Evolutionary conservation across 2,113 vertebrate species (phyloP).

Genomic region (Loxodonta africana): DNA sequence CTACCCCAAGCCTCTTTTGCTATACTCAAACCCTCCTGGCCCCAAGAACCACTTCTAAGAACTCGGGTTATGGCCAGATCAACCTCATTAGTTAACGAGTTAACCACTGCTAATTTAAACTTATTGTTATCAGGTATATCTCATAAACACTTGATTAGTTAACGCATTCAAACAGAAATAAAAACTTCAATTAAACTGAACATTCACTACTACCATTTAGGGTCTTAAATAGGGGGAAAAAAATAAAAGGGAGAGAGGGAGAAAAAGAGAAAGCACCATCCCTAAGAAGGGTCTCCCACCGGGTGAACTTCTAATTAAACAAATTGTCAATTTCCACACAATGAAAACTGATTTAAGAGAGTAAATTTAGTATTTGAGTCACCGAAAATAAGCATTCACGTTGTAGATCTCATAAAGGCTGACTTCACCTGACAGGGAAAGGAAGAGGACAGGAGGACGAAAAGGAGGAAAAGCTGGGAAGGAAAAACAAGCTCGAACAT

Average conservation of each 20-base stretch:
- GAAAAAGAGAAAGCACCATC: constrained; percentile 80
- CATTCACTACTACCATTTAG: constrained; percentile 30
- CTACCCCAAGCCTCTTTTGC: background rate
- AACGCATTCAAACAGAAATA: constrained; percentile 56
- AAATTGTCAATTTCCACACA: constrained; percentile 52
- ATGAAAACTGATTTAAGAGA: constrained; percentile 76
- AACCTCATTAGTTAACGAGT: constrained; percentile 68
- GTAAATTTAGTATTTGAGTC: constrained; percentile 48
- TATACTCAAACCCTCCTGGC: background rate
- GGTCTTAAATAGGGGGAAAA: background rate
- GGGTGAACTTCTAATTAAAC: constrained; percentile 73
- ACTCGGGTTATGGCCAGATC: background rate
- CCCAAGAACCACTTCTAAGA: background rate
- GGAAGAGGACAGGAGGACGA: background rate
- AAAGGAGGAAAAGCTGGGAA: background rate
- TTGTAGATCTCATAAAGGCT: constrained; percentile 13
- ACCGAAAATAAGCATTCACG: constrained; percentile 64
- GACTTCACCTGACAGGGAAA: background rate
- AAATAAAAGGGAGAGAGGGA: background rate
- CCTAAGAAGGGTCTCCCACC: constrained; percentile 68
- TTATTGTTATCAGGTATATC: constrained; percentile 49
- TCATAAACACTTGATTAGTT: constrained; percentile 47
- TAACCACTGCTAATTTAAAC: background rate
- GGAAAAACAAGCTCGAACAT: background rate
- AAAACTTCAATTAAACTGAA: constrained; percentile 40